phyloP scores from a whole-genome alignment of 2,888 invertebrate species.

The Cephus pulcher region DNA sequence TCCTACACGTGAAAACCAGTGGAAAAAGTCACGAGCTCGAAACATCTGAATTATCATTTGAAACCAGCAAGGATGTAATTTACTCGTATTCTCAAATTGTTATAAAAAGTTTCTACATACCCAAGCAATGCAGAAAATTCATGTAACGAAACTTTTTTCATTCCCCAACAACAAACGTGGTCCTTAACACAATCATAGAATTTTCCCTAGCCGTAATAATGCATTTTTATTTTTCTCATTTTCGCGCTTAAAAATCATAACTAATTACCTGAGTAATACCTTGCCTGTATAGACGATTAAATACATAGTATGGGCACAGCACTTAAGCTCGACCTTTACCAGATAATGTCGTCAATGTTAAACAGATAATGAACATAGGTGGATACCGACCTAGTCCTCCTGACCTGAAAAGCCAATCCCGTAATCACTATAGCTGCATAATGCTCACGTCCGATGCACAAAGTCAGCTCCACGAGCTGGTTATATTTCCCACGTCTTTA shows the following conservation, averaged over 20 bases:
- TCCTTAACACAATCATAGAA: background rate
- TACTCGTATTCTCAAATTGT: background rate
- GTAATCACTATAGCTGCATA: background rate
- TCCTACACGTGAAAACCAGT: background rate
- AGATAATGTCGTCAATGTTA: conserved; percentile 46
- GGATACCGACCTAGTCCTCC: conserved; percentile 52
- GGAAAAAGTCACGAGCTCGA: background rate
- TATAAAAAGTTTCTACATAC: background rate
- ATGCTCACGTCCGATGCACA: conserved; percentile 1
- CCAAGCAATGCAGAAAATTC: background rate
- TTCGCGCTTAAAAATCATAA: background rate
- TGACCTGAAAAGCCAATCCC: conserved; percentile 46
- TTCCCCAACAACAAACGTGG: background rate
- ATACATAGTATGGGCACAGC: background rate
- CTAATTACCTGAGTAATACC: background rate
- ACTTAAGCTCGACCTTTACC: background rate
- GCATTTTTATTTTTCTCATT: background rate
- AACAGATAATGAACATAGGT: conserved; percentile 46
- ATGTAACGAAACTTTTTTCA: background rate
- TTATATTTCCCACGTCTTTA: background rate
- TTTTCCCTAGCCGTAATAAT: background rate
- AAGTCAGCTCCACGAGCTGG: background rate
- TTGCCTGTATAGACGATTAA: background rate
- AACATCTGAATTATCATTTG: background rate
- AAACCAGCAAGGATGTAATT: background rate